Base-by-base conservation (phyloP, 2,888 invertebrate genomes). In the Nymphalis c-album region DNA sequence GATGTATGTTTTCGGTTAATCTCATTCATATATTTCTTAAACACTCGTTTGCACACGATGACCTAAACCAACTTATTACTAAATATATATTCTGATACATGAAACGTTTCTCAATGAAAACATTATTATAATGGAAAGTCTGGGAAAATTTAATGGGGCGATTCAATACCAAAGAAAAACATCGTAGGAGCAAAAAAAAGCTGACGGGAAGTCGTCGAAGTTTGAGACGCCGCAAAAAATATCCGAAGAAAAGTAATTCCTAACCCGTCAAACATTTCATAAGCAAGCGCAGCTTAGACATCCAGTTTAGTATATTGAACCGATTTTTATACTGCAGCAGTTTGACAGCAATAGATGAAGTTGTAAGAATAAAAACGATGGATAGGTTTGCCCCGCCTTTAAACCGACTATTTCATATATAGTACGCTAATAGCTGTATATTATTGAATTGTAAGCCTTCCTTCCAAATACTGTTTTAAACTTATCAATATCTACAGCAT, bases 241-340 rank as follows among this genome's bases (percentile, higher is more conserved):
- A 58, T 55, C n/a, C 69, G 45, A 63, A 65, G 73, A 80, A 86
- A 87, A 85, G 82, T 86, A 88, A 88, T 88, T 86, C 78, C 82
- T 83, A 83, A 82, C 81, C 82, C 83, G 85, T 88, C 89, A 87
- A 89, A 88, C 88, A 87, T 87, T 87, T 88, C 86, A 88, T 84
- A 85, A 87, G 82, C 86, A 86, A 85, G 81, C 78, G 60, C 55
- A 60, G 69, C 68, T 63, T 62, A 67, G 60, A 64, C 64, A 59
- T 67, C 53, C 64, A 69, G 69, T 66, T 67, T 67, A 80, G 76
- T 79, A 77, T 78, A 77, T 80, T 80, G 77, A 80, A 85, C 80
- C 80, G 81, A 85, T 86, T 86, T 87, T 84, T 82, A 81, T 79
- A 77, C 66, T 59, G 60, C 77, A 76, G 79, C 74, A 74, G 75